Evolutionary conservation across 2,888 invertebrate species (phyloP).

Genomic region (Galerucella nymphaeae): DNA sequence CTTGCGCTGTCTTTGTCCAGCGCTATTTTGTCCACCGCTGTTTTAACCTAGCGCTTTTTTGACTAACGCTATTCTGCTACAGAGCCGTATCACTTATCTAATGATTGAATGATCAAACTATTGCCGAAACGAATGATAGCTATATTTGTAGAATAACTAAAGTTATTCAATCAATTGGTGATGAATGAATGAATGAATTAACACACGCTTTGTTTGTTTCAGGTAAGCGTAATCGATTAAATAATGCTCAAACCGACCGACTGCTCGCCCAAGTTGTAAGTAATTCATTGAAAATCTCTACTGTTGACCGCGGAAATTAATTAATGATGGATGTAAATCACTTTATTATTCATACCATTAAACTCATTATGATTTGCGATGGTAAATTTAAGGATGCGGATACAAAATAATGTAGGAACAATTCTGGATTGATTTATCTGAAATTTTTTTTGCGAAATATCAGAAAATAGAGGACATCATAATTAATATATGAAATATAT

Average conservation of each 20-base stretch:
- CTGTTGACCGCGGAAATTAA: conserved; percentile 13
- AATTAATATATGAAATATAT: too few species aligned
- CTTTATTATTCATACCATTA: conserved; percentile 27
- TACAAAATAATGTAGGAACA: too few species aligned
- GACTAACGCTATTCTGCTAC: too few species aligned
- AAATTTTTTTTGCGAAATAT: not conserved
- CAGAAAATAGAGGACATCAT: too few species aligned
- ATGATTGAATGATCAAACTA: too few species aligned
- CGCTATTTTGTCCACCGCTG: too few species aligned
- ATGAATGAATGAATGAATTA: not conserved
- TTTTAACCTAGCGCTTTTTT: too few species aligned
- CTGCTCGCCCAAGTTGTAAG: conserved; percentile 8
- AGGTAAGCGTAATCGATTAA: conserved; percentile 27
- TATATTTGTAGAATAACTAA: not conserved
- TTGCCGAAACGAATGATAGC: too few species aligned
- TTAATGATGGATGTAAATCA: conserved; percentile 20
- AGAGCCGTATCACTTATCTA: too few species aligned
- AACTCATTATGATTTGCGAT: conserved; percentile 13
- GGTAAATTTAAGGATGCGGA: not conserved
- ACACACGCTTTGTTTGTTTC: conserved; percentile 14
- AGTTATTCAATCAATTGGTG: not conserved
- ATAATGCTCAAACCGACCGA: not conserved
- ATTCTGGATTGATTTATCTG: not conserved
- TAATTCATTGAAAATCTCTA: conserved; percentile 29
- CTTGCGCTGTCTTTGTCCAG: too few species aligned